Percentiles rank a stretch among this genome's conserved stretches.
phyloP scores from a whole-genome alignment of 2,888 invertebrate species.

The Caenorhabditis panamensis region DNA sequence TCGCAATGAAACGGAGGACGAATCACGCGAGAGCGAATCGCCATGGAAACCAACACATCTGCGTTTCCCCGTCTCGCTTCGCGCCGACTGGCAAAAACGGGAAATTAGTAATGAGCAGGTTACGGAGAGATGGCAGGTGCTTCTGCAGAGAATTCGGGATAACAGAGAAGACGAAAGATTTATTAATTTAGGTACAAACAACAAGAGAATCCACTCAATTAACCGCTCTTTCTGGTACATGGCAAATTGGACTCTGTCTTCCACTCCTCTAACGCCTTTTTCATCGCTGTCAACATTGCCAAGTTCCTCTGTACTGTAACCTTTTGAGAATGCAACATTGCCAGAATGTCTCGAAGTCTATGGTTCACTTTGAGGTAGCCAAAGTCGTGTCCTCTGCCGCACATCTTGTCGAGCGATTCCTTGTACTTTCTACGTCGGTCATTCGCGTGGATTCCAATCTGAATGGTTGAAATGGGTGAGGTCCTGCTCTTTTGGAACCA shows the following conservation, averaged over 20 bases:
- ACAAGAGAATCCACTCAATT: neutral
- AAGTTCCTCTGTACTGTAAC: constrained; percentile 28
- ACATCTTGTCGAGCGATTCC: constrained; percentile 28
- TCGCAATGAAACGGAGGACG: constrained; percentile 2
- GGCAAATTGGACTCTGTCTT: constrained; percentile 18
- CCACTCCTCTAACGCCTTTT: constrained; percentile 17
- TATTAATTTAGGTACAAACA: neutral
- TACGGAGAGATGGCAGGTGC: neutral
- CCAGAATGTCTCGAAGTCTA: constrained; percentile 25
- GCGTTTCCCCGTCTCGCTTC: constrained; percentile 2
- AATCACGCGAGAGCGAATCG: constrained; percentile 24
- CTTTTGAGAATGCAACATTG: constrained; percentile 5
- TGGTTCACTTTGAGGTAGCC: constrained; percentile 10
- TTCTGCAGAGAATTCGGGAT: neutral
- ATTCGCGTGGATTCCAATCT: constrained; percentile 33
- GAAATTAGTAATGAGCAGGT: constrained; percentile 40
- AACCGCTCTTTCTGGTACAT: constrained; percentile 3
- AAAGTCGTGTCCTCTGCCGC: constrained; percentile 32
- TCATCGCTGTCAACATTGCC: constrained; percentile 26
- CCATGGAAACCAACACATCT: constrained; percentile 31
- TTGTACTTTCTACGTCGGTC: constrained; percentile 11
- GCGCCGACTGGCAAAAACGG: neutral
- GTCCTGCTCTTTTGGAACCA: too few relatives aligned
- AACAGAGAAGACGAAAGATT: neutral
- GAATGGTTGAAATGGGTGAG: too few relatives aligned